Conservation (phyloP, 2,797 vertebrate genomes). For the Petrocephalus sullivani region DNA sequence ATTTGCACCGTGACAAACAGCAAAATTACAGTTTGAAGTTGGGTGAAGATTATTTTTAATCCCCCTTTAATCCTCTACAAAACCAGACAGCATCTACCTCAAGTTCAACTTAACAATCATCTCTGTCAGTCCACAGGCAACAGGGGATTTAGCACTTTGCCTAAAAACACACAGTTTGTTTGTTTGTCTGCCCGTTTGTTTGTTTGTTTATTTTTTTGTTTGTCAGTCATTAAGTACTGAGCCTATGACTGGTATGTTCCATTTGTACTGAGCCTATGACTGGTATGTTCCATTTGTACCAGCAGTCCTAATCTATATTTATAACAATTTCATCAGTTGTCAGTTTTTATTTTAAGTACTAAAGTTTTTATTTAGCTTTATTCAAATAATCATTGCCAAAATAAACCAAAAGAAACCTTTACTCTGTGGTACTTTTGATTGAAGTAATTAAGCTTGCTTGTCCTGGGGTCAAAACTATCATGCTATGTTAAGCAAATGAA, state of each 20-base stretch:
- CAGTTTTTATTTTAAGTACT: not conserved
- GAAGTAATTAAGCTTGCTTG: not conserved
- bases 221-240: not conserved
- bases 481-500: not conserved
- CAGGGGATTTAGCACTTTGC: not conserved
- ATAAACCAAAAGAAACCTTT: not conserved
- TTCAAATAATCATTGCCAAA: not conserved
- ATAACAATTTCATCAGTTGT: not conserved
- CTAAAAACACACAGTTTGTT: not conserved
- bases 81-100: conserved; percentile 13
- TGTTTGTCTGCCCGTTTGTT: not conserved
- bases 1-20: conserved; percentile 6
- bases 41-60: conserved; percentile 17
- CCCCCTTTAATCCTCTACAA: not conserved
- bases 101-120: conserved; percentile 1
- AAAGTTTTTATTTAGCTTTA: not conserved
- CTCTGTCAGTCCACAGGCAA: not conserved
- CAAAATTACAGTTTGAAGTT: conserved; percentile 13
- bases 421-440: not conserved
- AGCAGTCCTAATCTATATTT: not conserved
- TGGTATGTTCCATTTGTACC: not conserved
- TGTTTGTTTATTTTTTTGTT: not conserved
- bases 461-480: not conserved
- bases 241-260: not conserved
- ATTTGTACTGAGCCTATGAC: not conserved